Base-by-base conservation (phyloP, 2,888 invertebrate species). In the Parnassius apollo region DNA sequence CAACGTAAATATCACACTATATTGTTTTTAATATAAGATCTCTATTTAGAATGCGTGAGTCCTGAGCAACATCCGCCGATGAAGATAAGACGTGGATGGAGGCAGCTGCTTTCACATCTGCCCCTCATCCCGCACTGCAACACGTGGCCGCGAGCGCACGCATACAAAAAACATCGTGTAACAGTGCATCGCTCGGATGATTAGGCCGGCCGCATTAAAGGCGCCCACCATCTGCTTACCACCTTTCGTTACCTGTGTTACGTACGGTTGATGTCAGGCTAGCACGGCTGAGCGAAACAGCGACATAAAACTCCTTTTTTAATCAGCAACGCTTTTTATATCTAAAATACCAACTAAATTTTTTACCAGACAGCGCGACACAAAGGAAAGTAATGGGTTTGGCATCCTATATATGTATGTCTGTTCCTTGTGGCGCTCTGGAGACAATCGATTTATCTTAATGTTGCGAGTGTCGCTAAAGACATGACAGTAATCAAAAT, bases 71-170 rank as follows among this genome's bases (percentile, higher is more conserved):
- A 79, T 77, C 72, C 75, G 77, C 71, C 72, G 75, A 79, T 77
- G 76, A 75, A 85, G 80, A 86, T 85, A 86, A 82, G 81, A 77
- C 69, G 77, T 71, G 68, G 67, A 64, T 66, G 68, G 65, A 73
- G 78, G 80, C 91, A 90, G 91, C 87, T 91, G 90, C 81, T 72
- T 69, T 75, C 75, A 77, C 90, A 90, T 89, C 90, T 90, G 90
- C 82, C 80, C 76, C 75, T 76, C 76, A 78, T 80, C 78, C 78
- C 75, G 71, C 67, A 70, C 75, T 71, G 69, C 68, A 48, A 62
- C 63, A 63, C 63, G 66, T 63, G 62, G 66, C 71, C 76, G 12
- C 72, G 74, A 69, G 70, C 75, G 77, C 79, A 63, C 59, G 54
- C 64, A 62, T 57, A 57, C 59, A 64, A 70, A 75, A 68, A 66